These are phyloP conservation scores for Luscinia megarhynchos DNA, from an alignment of 2,797 vertebrate species.

Conservation along the genomic window DNA sequence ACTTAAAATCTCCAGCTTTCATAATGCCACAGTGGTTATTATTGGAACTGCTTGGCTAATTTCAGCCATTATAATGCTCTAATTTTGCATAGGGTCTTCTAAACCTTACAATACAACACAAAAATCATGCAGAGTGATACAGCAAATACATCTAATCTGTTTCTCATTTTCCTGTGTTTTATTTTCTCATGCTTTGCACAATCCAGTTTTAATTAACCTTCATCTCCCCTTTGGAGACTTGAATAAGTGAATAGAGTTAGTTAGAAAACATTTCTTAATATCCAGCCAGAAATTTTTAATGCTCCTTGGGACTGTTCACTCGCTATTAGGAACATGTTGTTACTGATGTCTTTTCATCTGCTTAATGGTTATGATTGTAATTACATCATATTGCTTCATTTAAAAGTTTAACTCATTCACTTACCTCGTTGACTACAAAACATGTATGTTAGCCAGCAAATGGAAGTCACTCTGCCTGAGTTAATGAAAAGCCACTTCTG, in stretches of 20 bases:
- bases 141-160: neutral
- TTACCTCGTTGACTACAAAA: neutral
- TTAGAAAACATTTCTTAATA: conserved; percentile 47
- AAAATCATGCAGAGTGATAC: neutral
- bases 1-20: neutral
- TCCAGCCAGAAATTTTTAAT: conserved; percentile 49
- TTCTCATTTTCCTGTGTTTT: conserved; percentile 42
- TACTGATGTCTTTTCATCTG: conserved; percentile 21
- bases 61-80: neutral
- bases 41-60: neutral
- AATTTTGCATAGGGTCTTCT: neutral
- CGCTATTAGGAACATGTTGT: conserved; percentile 36
- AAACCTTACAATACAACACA: neutral
- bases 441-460: neutral
- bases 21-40: neutral
- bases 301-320: conserved; percentile 16
- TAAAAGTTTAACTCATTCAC: neutral
- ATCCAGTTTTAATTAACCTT: conserved; percentile 55
- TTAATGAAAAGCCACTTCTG: neutral
- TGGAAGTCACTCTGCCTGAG: neutral
- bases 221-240: conserved; percentile 26
- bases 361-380: neutral
- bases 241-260: conserved; percentile 5
- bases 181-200: conserved; percentile 29
- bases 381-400: neutral